These are phyloP conservation scores for Anneissia japonica DNA, from an alignment of 35 echinoderm and acorn worm species.

Conservation along the genomic window DNA sequence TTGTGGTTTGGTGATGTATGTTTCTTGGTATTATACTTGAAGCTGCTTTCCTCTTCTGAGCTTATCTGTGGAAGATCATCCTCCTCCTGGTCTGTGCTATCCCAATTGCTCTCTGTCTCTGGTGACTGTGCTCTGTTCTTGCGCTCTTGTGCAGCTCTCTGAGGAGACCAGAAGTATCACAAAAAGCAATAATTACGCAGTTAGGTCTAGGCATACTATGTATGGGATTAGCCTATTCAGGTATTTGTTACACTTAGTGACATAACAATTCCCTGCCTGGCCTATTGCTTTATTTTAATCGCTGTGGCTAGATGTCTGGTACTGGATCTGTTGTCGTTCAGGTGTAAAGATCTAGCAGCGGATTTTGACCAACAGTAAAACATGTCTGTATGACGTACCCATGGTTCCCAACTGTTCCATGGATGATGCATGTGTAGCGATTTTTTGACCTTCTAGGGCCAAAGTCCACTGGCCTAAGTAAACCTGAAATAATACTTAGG, in stretches of 20 bases:
- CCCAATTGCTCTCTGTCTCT: conserved; percentile 60
- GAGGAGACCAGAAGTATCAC: not conserved
- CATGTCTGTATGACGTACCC: no score
- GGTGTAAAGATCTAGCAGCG: no score
- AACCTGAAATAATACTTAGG: no score
- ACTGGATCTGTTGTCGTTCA: no score
- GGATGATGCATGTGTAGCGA: no score
- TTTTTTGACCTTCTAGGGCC: no score
- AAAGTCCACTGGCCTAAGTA: no score
- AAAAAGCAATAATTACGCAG: not conserved
- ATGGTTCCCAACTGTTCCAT: no score
- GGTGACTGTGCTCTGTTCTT: conserved; percentile 40
- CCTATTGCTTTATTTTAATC: not conserved
- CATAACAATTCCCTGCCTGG: not conserved
- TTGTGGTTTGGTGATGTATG: not conserved
- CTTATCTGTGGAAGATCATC: conserved; percentile 43
- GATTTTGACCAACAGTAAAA: no score
- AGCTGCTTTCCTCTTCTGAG: conserved; percentile 47
- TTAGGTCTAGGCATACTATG: not conserved
- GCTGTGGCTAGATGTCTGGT: not conserved
- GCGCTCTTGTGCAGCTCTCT: conserved; percentile 46
- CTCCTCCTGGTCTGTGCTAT: conserved; percentile 56
- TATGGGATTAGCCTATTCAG: not conserved
- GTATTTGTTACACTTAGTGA: no score
- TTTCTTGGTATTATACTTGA: not conserved